Conservation (phyloP, 2,113 vertebrate species). For the Sturnira hondurensis region DNA sequence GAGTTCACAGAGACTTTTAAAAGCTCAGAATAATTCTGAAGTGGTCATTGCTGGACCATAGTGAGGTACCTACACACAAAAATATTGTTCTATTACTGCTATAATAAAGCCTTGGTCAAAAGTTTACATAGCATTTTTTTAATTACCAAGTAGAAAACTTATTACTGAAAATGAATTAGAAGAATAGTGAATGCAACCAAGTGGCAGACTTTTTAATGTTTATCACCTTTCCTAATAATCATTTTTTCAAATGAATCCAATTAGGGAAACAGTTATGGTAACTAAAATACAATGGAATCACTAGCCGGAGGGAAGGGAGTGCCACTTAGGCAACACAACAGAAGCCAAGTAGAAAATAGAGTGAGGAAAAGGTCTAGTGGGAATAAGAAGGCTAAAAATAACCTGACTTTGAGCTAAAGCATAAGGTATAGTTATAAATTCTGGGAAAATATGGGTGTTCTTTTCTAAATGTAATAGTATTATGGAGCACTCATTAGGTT, state of each 20-base stretch:
- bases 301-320: background rate
- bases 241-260: conserved; percentile 38
- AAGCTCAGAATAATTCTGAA: background rate
- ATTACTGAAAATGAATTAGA: background rate
- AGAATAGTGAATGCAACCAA: conserved; percentile 19
- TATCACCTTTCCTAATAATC: conserved; percentile 19
- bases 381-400: background rate
- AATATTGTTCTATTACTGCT: background rate
- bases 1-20: background rate
- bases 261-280: conserved; percentile 15
- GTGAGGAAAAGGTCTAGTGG: background rate
- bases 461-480: conserved; percentile 42
- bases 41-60: background rate
- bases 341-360: conserved; percentile 29
- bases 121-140: background rate
- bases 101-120: background rate
- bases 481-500: conserved; percentile 47
- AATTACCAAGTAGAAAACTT: background rate
- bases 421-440: conserved; percentile 19
- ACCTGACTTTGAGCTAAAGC: background rate
- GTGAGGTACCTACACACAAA: background rate
- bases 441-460: conserved; percentile 8
- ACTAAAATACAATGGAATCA: conserved; percentile 3
- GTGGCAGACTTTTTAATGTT: background rate
- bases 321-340: background rate